Evolutionary conservation across 2,113 vertebrate genomes (phyloP).

Genomic region (Urocolius indicus): DNA sequence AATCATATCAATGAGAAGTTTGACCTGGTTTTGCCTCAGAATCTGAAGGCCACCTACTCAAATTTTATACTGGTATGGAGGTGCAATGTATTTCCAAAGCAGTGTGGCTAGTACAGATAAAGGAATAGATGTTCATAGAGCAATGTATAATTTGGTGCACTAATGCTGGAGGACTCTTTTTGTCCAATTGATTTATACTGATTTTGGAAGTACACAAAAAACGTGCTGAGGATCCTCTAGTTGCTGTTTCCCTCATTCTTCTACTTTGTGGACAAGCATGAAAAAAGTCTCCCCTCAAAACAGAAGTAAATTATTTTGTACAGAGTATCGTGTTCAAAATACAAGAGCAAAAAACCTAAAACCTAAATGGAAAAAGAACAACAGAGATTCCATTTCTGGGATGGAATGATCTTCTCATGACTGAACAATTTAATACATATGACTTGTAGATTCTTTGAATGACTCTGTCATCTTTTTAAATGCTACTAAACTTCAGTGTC

Average conservation of each 20-base stretch:
- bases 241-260: neutral
- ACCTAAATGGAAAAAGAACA: neutral
- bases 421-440: neutral
- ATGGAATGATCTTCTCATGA: neutral
- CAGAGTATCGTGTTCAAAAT: neutral
- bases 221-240: neutral
- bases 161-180: neutral
- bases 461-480: slow-evolving; percentile 12
- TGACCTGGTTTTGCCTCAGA: neutral
- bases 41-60: neutral
- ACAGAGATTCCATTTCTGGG: neutral
- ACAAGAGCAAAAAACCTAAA: neutral
- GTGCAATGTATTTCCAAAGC: neutral
- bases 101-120: neutral
- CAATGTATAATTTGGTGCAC: neutral
- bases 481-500: slow-evolving; percentile 13
- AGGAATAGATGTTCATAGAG: neutral
- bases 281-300: neutral
- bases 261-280: neutral
- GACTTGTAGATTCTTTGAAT: neutral
- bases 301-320: neutral
- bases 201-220: neutral
- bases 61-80: neutral
- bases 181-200: neutral
- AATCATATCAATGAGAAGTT: neutral